Conservation (phyloP, 2,113 vertebrate genomes). For the Cinclus mexicanus region DNA sequence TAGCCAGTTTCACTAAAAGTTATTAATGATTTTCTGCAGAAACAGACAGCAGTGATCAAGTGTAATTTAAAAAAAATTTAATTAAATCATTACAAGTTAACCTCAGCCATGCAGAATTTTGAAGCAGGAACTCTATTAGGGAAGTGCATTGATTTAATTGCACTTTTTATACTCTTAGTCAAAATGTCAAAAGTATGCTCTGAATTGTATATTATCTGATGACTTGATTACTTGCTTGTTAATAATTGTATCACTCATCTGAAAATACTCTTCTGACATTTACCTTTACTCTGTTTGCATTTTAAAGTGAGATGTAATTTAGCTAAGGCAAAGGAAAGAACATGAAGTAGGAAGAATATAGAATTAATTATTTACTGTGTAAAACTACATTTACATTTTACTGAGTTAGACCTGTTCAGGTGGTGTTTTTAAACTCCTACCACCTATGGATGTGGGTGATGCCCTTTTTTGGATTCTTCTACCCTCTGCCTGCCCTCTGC, state of each 20-base stretch:
- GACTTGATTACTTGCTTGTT: conserved; percentile 38
- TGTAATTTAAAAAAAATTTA: not conserved
- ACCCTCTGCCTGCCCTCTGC: not conserved
- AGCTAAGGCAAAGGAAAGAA: not conserved
- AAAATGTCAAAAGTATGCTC: conserved; percentile 24
- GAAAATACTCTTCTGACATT: conserved; percentile 35
- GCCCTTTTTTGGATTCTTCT: not conserved
- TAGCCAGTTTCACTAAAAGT: not conserved
- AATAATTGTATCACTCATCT: conserved; percentile 29
- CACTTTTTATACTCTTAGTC: not conserved
- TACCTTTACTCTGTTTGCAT: not conserved
- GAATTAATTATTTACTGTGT: conserved; percentile 15
- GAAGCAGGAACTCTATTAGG: not conserved
- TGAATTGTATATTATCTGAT: conserved; percentile 28
- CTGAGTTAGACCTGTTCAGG: not conserved
- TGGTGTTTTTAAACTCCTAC: not conserved
- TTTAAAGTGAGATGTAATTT: not conserved
- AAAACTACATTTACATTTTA: not conserved
- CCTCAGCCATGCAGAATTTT: not conserved
- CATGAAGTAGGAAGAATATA: not conserved
- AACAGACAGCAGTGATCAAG: not conserved
- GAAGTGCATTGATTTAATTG: conserved; percentile 18
- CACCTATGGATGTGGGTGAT: not conserved
- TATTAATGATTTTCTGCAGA: not conserved
- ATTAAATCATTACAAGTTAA: not conserved